phyloP scores from a whole-genome alignment of 2,888 invertebrate genomes.

The Caenorhabditis becei region DNA sequence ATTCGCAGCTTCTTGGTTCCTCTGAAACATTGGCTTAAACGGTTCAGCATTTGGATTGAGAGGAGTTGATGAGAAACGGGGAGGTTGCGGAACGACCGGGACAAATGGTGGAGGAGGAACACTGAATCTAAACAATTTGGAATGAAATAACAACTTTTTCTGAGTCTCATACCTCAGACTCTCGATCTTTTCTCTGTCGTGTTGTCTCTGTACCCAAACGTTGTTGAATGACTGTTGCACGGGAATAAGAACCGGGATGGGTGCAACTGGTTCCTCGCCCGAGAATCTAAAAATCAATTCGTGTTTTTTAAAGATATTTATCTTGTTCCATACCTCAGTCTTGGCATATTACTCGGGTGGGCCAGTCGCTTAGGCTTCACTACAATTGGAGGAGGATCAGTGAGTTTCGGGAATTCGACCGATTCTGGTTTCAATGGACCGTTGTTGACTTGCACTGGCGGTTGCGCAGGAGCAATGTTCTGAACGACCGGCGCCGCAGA shows the following conservation, averaged over 20 bases:
- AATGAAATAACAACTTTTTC: no score
- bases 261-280: neutral
- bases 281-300: constrained; percentile 9
- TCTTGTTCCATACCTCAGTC: no score
- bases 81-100: no score
- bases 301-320: no score
- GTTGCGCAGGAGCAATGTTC: no score
- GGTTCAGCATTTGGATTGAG: neutral
- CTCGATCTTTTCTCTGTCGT: neutral
- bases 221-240: neutral
- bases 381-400: neutral
- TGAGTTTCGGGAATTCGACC: neutral
- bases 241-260: neutral
- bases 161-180: no score
- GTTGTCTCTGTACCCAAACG: neutral
- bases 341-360: no score
- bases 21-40: neutral
- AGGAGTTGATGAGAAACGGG: no score
- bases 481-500: no score
- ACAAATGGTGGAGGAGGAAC: no score
- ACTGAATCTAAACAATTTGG: no score
- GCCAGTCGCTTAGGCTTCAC: neutral
- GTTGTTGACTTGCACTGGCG: no score
- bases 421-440: neutral
- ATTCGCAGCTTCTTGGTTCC: neutral